These are phyloP conservation scores for Passer domesticus DNA, from an alignment of 2,113 vertebrate genomes.

Conservation along the genomic window DNA sequence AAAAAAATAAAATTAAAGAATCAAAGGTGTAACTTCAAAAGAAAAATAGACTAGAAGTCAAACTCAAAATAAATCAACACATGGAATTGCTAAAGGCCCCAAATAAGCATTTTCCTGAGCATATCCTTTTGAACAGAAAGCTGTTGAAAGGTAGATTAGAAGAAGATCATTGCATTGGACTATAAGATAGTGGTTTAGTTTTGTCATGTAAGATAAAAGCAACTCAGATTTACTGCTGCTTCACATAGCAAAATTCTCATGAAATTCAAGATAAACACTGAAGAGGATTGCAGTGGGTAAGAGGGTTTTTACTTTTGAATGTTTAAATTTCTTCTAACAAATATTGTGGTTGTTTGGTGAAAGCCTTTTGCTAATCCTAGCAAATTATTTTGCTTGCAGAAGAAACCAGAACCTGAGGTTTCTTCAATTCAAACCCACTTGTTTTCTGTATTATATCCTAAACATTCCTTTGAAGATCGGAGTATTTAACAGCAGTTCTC, in stretches of 20 bases:
- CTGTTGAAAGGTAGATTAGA: constrained; percentile 18
- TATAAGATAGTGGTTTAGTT: not conserved
- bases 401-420: not conserved
- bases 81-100: not conserved
- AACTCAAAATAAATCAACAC: constrained; percentile 25
- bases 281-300: not conserved
- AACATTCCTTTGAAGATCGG: not conserved
- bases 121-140: constrained; percentile 1
- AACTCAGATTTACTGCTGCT: not conserved
- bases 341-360: not conserved
- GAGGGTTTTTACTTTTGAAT: not conserved
- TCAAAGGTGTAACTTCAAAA: constrained; percentile 49
- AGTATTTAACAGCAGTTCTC: not conserved
- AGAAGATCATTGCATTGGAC: not conserved
- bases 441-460: not conserved
- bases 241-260: not conserved
- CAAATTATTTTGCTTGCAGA: not conserved
- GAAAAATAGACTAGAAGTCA: constrained; percentile 24
- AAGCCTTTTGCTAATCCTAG: not conserved
- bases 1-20: not conserved
- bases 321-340: not conserved
- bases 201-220: not conserved
- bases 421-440: not conserved
- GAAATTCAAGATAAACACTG: not conserved
- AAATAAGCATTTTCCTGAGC: not conserved